Percentiles rank a stretch among this genome's conserved stretches.
Evolutionary conservation across 2,888 invertebrate genomes (phyloP).

Genomic region (Thyatira batis): DNA sequence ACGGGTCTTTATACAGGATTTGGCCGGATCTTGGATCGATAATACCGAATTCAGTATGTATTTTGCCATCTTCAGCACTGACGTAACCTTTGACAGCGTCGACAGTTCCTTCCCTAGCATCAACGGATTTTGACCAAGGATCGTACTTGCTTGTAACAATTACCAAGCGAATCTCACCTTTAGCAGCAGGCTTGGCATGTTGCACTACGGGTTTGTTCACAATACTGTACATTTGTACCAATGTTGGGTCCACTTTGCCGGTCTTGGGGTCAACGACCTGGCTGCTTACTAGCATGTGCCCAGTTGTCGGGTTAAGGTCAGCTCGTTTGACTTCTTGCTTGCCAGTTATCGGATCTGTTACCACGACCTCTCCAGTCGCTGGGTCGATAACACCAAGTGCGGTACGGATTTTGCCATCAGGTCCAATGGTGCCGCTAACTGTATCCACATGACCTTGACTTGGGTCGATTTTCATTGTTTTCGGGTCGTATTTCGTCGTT

Average conservation of each 20-base stretch:
- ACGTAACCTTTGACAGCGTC: conserved; percentile 81
- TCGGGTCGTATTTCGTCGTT: conserved; percentile 83
- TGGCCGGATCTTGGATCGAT: conserved; percentile 84
- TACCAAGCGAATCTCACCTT: conserved; percentile 71
- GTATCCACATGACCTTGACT: conserved; percentile 73
- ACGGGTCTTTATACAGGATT: conserved; percentile 81
- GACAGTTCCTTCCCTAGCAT: conserved; percentile 76
- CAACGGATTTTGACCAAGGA: conserved; percentile 82
- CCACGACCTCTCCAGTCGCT: conserved; percentile 79
- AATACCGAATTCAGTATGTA: conserved; percentile 82
- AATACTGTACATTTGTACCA: conserved; percentile 76
- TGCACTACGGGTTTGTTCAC: conserved; percentile 71
- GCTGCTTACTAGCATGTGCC: conserved; percentile 80
- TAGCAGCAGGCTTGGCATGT: conserved; percentile 61
- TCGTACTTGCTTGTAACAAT: conserved; percentile 81
- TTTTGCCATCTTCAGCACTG: conserved; percentile 77
- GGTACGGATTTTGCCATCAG: conserved; percentile 79
- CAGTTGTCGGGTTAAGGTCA: conserved; percentile 79
- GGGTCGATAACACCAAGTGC: conserved; percentile 86
- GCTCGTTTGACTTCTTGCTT: conserved; percentile 82
- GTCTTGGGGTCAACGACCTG: conserved; percentile 82
- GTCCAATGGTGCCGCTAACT: conserved; percentile 82
- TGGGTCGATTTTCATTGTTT: conserved; percentile 72
- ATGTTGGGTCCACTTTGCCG: conserved; percentile 83
- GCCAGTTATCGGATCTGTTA: conserved; percentile 73